Base-by-base conservation (phyloP, 2,888 invertebrate species). In the Limnephilus rhombicus region DNA sequence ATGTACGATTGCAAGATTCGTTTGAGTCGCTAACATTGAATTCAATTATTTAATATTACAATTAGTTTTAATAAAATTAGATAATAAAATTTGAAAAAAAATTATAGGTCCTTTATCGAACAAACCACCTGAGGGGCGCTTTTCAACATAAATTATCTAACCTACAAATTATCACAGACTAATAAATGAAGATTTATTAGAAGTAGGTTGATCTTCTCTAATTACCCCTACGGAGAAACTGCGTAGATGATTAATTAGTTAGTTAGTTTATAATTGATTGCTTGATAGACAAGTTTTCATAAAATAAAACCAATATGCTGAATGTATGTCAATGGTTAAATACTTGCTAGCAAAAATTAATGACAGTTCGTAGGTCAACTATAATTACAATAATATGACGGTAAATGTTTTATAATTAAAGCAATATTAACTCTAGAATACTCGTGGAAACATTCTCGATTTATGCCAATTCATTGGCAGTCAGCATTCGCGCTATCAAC, bases 171-270 rank as follows among this genome's bases (percentile, higher is more conserved):
- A 49, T 49, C 49, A 49, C 49, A 13, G 49, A 49, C 15, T 13
- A 15, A 49, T 49, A 49, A 49, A 49, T 15, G 13, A 4, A 13
- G 49, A 49, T 4, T 49, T 49, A 49, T 49, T 15, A 15, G 15
- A 49, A 49, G 15, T 15, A 49, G 49, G 49, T 34, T 4, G 15
- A 82, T 82, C 34, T 34, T 82, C 82, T 82, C 82, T 34, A 34
- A 15, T 31, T 82, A 82, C 82, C 82, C 31, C 31, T 82, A 0
- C 29, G 13, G 34, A 31, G 34, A 82, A 82, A 12, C 29, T 15
- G 82, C 82, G n/a, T 82, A 34, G 82, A 82, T 82, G 82, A 18
- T 34, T 82, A 31, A 34, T 82, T 82, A 31, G 34, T 82, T 34
- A 31, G n/a, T n/a, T 82, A 49, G 49, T 49, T 49, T 15, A 15